Percentiles rank a stretch among this genome's conserved stretches.
phyloP scores from a whole-genome alignment of 1,140 invertebrate species.

The Ooceraea biroi region DNA sequence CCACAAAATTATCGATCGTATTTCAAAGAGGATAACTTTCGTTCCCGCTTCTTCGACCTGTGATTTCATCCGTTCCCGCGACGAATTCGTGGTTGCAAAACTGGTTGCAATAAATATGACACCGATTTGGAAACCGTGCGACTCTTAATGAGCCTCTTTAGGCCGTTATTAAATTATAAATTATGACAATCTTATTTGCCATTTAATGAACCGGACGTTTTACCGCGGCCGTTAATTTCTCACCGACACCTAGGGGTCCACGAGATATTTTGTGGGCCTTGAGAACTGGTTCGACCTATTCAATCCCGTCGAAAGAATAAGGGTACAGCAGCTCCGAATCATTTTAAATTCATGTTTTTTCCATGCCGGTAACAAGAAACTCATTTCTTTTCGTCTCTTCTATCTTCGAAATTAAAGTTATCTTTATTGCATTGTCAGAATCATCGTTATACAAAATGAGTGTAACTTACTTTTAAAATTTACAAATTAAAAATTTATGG shows the following conservation, averaged over 20 bases:
- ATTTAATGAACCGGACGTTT: constrained; percentile 82
- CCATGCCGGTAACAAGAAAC: constrained; percentile 22
- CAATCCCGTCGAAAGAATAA: constrained; percentile 4
- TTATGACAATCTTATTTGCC: constrained; percentile 82
- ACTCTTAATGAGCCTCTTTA: constrained; percentile 82
- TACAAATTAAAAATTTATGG: constrained; percentile 8
- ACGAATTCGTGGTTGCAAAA: constrained; percentile 53
- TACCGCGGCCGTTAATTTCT: constrained; percentile 79
- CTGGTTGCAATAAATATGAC: constrained; percentile 81
- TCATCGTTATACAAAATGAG: background rate
- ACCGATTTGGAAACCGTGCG: constrained; percentile 80
- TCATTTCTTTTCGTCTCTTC: background rate
- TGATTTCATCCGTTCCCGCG: background rate
- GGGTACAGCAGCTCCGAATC: constrained; percentile 26
- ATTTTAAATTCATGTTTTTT: constrained; percentile 28
- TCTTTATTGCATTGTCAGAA: background rate
- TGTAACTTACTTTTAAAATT: background rate
- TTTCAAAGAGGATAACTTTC: background rate
- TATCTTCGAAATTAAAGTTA: background rate
- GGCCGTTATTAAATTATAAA: constrained; percentile 84
- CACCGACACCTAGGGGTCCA: constrained; percentile 74
- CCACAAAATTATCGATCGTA: background rate
- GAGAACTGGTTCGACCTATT: constrained; percentile 55
- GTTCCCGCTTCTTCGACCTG: background rate
- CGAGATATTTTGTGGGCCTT: constrained; percentile 12